Conservation (phyloP, 2,888 invertebrate species). For the Leptinotarsa peninsularis region DNA sequence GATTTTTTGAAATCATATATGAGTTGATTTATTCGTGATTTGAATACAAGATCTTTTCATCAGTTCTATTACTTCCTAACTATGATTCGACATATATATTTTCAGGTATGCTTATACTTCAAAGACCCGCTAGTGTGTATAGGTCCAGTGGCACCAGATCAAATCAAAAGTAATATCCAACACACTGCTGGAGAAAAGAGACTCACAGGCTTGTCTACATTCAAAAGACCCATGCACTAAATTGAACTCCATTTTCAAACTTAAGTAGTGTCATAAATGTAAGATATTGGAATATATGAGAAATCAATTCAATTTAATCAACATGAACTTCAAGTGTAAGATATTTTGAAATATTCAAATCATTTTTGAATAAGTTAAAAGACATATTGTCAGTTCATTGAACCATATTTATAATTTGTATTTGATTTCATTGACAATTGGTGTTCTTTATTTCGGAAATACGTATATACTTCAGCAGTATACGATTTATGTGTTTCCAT, state of each 20-base stretch:
- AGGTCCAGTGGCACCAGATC: conserved; percentile 85
- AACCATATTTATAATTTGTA: too few relatives aligned
- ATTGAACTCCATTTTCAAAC: conserved; percentile 28
- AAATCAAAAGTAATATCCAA: conserved; percentile 77
- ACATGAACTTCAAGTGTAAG: neutral
- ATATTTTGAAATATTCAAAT: neutral
- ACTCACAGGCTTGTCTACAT: conserved; percentile 71
- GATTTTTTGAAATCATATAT: too few relatives aligned
- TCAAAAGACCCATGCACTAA: conserved; percentile 67
- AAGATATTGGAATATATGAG: neutral
- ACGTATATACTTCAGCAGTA: too few relatives aligned
- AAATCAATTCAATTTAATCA: neutral
- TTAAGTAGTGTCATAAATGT: conserved; percentile 21
- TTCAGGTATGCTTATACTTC: conserved; percentile 89
- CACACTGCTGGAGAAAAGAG: conserved; percentile 87
- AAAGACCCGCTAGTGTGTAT: conserved; percentile 90
- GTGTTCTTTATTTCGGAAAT: too few relatives aligned
- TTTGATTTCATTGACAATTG: too few relatives aligned
- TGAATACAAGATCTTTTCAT: too few relatives aligned
- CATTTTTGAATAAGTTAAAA: neutral
- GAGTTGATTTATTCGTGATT: too few relatives aligned
- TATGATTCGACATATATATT: neutral
- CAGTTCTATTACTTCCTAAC: too few relatives aligned
- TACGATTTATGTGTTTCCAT: neutral
- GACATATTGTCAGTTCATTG: neutral